These are phyloP conservation scores for Lepisosteus oculatus DNA, from an alignment of 2,113 vertebrate species.

Conservation along the genomic window DNA sequence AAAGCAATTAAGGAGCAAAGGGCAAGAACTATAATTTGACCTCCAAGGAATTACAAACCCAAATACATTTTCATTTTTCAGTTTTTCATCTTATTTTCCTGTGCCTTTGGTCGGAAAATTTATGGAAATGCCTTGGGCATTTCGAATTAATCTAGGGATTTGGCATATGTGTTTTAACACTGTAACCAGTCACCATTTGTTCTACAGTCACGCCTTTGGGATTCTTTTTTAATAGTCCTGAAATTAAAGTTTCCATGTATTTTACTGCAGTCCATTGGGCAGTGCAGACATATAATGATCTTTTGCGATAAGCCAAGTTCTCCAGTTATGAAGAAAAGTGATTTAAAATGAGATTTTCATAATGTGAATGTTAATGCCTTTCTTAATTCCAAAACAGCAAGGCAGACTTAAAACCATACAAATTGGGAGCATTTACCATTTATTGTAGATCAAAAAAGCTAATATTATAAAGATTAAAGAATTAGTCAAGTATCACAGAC, in stretches of 20 bases:
- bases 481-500: too few species aligned
- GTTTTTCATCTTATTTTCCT: constrained; percentile 6
- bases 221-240: not conserved
- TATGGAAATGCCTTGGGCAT: constrained; percentile 10
- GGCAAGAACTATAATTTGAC: constrained; percentile 7
- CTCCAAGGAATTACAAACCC: constrained; percentile 2
- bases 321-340: constrained; percentile 1
- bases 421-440: too few species aligned
- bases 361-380: too few species aligned
- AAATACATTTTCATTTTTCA: not conserved
- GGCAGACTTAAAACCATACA: too few species aligned
- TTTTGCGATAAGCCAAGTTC: constrained; percentile 3
- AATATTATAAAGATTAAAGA: too few species aligned
- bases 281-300: not conserved
- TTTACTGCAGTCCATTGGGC: not conserved
- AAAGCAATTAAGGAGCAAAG: not conserved
- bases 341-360: constrained; percentile 5
- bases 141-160: constrained; percentile 1
- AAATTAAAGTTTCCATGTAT: constrained; percentile 1
- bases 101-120: constrained; percentile 1
- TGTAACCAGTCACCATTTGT: constrained; percentile 4
- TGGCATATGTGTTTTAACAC: constrained; percentile 2
- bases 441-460: too few species aligned
- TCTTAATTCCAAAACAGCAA: too few species aligned
- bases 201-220: not conserved